Percentiles rank a stretch among this genome's conserved stretches.
phyloP scores from a whole-genome alignment of 2,888 invertebrate genomes.

The Melieria crassipennis region DNA sequence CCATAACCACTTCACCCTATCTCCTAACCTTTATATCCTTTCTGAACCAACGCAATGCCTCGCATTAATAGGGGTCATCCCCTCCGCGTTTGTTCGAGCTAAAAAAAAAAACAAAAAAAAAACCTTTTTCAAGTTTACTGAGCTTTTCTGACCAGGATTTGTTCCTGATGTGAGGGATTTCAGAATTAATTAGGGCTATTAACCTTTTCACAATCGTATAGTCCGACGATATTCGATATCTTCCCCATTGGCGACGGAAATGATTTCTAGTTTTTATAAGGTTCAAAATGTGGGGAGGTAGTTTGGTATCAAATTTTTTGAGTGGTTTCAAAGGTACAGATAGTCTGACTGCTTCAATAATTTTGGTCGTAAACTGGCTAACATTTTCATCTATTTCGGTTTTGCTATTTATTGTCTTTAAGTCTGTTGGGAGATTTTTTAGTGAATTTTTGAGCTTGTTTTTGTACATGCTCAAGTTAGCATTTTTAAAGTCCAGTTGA shows the following conservation, averaged over 20 bases:
- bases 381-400: background rate
- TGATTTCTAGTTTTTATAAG: conserved; percentile 9
- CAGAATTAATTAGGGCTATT: background rate
- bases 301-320: background rate
- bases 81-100: too few relatives aligned
- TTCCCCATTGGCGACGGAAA: conserved; percentile 11
- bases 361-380: background rate
- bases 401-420: background rate
- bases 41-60: too few relatives aligned
- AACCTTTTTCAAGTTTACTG: conserved; percentile 7
- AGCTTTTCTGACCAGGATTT: conserved; percentile 6
- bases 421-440: background rate
- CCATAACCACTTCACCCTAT: too few relatives aligned
- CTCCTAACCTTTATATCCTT: too few relatives aligned
- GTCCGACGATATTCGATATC: conserved; percentile 7
- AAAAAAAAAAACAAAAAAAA: too few relatives aligned
- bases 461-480: conserved; percentile 18
- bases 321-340: background rate
- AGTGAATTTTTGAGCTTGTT: background rate
- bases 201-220: conserved; percentile 11
- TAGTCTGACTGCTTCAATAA: background rate
- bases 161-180: background rate
- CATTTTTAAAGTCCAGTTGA: conserved; percentile 26
- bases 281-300: conserved; percentile 2
- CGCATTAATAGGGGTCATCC: too few relatives aligned